Conservation (phyloP, 2,113 vertebrate genomes). For the Anoplopoma fimbria region DNA sequence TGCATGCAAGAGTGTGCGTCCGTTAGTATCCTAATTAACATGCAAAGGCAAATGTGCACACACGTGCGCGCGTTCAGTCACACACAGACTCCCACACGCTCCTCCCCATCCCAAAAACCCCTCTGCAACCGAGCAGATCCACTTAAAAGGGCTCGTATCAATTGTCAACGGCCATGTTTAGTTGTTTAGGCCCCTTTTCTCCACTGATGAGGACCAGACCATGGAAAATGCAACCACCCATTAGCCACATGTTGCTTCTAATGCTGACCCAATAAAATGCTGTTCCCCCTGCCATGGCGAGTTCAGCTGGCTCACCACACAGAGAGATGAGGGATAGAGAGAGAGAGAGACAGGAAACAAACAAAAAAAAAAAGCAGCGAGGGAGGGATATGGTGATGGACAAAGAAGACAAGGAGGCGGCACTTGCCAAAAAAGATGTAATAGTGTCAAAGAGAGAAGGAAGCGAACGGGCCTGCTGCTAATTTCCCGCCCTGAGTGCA, state of each 20-base stretch:
- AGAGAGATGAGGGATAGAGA: constrained; percentile 33
- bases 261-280: constrained; percentile 80
- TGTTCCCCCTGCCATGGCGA: constrained; percentile 56
- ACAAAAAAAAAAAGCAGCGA: constrained; percentile 17
- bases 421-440: constrained; percentile 48
- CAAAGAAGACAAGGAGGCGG: constrained; percentile 9
- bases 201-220: constrained; percentile 76
- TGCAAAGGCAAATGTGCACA: constrained; percentile 38
- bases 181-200: constrained; percentile 72
- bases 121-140: constrained; percentile 56
- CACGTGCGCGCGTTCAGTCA: background rate
- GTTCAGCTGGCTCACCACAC: constrained; percentile 63
- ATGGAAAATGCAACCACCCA: constrained; percentile 74
- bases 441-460: constrained; percentile 52
- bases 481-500: constrained; percentile 85
- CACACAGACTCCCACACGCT: constrained; percentile 36
- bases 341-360: constrained; percentile 20
- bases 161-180: constrained; percentile 77
- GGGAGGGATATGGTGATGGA: constrained; percentile 20
- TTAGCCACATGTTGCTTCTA: constrained; percentile 81
- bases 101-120: background rate
- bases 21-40: constrained; percentile 42
- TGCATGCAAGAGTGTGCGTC: background rate
- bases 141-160: constrained; percentile 77
- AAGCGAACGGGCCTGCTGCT: constrained; percentile 79